Conservation (phyloP, 1,140 invertebrate genomes). For the Hyposmocoma kahamanoa region DNA sequence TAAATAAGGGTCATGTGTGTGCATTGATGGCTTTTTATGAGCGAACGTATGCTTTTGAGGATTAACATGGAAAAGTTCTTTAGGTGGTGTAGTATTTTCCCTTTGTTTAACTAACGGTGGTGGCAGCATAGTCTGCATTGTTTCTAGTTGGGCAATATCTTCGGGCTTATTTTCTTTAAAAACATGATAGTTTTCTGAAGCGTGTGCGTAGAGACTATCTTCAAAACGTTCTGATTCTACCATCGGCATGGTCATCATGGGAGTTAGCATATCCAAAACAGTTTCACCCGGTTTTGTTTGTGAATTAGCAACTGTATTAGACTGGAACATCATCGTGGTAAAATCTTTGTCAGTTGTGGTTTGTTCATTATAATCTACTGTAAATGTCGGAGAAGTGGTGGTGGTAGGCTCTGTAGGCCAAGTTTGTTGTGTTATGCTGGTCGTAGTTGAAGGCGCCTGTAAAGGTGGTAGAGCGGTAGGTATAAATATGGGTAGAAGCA, state of each 20-base stretch:
- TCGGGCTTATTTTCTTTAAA: constrained; percentile 38
- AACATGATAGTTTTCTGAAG: constrained; percentile 53
- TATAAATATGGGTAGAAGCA: constrained; percentile 34
- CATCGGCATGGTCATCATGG: constrained; percentile 64
- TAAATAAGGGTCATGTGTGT: constrained; percentile 56
- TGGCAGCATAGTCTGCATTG: constrained; percentile 71
- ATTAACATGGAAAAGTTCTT: constrained; percentile 40
- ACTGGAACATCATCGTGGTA: too few relatives aligned
- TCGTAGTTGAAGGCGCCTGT: constrained; percentile 13
- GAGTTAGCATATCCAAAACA: constrained; percentile 40
- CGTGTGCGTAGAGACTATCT: constrained; percentile 61
- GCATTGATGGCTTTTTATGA: constrained; percentile 41
- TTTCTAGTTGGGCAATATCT: constrained; percentile 40
- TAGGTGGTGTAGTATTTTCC: constrained; percentile 36
- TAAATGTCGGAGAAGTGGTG: constrained; percentile 29
- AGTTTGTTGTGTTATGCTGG: constrained; percentile 2
- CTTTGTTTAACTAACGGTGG: constrained; percentile 34
- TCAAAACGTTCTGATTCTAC: constrained; percentile 47
- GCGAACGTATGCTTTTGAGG: constrained; percentile 37
- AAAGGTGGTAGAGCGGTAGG: constrained; percentile 39
- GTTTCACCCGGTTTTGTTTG: constrained; percentile 7
- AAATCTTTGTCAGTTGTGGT: constrained; percentile 14
- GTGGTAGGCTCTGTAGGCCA: constrained; percentile 19
- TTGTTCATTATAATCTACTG: constrained; percentile 26
- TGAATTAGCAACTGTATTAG: constrained; percentile 20